Conservation (phyloP, 2,888 invertebrate genomes). For the Meandrusa payeni region DNA sequence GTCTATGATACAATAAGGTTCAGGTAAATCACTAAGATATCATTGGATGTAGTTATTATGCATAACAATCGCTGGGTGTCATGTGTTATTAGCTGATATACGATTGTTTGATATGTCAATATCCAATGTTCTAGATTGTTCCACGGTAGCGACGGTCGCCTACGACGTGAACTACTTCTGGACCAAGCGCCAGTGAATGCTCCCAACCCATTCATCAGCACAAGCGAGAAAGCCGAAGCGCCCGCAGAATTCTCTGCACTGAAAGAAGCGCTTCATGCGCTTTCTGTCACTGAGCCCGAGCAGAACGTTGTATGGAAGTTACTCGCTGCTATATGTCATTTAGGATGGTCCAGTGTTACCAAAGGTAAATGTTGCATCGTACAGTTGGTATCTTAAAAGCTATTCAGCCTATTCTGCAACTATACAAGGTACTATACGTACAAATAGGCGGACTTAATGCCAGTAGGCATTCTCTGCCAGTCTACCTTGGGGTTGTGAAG, state of each 20-base stretch:
- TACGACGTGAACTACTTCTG: conserved; percentile 91
- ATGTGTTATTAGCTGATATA: too few species aligned
- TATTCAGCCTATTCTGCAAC: too few species aligned
- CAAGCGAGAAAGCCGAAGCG: conserved; percentile 90
- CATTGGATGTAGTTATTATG: too few species aligned
- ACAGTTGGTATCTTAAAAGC: too few species aligned
- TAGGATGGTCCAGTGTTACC: conserved; percentile 92
- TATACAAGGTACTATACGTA: too few species aligned
- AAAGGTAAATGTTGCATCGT: conserved; percentile 85
- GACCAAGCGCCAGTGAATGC: conserved; percentile 81
- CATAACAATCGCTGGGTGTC: too few species aligned
- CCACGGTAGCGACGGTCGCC: conserved; percentile 90
- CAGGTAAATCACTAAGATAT: too few species aligned
- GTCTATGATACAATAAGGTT: too few species aligned
- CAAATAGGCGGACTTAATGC: too few species aligned
- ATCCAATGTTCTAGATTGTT: conserved; percentile 84
- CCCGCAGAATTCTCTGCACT: conserved; percentile 91
- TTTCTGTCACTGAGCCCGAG: conserved; percentile 89
- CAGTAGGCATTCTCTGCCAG: too few species aligned
- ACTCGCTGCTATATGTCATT: conserved; percentile 95
- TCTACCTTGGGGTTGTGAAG: too few species aligned
- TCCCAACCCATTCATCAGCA: conserved; percentile 88
- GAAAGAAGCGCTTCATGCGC: conserved; percentile 86
- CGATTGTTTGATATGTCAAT: too few species aligned
- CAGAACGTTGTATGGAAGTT: conserved; percentile 92